Evolutionary conservation across 2,888 invertebrate species (phyloP), one percentile per base, ranked within the genome.

Genomic region (Yponomeuta evonymella): DNA sequence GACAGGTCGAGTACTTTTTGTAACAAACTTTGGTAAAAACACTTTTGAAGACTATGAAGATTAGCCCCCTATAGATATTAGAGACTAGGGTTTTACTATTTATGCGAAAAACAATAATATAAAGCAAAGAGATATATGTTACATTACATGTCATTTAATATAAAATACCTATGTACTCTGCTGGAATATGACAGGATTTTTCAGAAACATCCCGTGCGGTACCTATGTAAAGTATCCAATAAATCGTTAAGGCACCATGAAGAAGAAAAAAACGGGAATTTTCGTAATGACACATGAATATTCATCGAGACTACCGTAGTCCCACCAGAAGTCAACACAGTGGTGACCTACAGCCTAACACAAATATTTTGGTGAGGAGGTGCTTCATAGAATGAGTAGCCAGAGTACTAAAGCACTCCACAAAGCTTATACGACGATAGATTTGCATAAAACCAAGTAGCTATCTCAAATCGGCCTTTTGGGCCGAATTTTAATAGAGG

Each of bases 361-460:
- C 3, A 15, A 58, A 15, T 58, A 58, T 12, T 58, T 58, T 15
- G 15, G 51, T 3, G 12, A 58, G 51, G 51, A 15, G 51, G 15
- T 12, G 51, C 3, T 12, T 12, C 12, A 15, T 12, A 58, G 15
- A 12, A 58, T 58, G 15, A 3, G 12, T 5, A 15, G 51, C 5
- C 15, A 15, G 15, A 15, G 15, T 5, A 58, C 51, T 58, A 58
- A 58, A 58, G 51, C 51, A 58, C 15, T 64, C 23, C n/a, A 64
- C 64, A 64, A 64, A 64, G 64, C 64, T 64, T 64, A 29, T 30
- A 64, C 29, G 64, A 58, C 12, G 51, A 15, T 12, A 10, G n/a
- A 64, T 64, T 64, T 64, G 64, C 64, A 64, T 64, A 64, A 64
- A 64, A 64, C 64, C 64, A 23, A 64, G 64, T 64, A 10, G 10